Base-by-base conservation (phyloP, 2,797 vertebrate species). In the Ctenochaetus hawaiiensis region DNA sequence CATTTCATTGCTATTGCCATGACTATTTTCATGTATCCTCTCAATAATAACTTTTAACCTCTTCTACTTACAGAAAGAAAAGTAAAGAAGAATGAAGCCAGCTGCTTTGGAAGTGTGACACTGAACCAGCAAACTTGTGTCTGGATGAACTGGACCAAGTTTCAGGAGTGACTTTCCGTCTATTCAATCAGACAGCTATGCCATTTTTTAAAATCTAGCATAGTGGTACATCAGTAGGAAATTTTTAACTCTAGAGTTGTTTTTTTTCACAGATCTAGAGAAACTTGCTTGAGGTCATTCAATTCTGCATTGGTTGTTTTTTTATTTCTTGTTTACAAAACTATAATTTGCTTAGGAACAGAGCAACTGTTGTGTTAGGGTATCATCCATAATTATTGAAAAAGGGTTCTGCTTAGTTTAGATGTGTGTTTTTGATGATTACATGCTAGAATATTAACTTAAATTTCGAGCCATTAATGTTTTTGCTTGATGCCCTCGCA, bases 11-110 rank as follows among this genome's bases (percentile, higher is more conserved):
- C 10, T 39, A 39, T 39, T 39, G 39, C 1, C 6, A 47, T 13
- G 47, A 23, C 2, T 76, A 37, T 23, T 72, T 37, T 2, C 7
- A 3, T 4, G 13, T 30, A 8, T 74, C 26, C 4, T 48, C 14
- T 73, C 1, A 47, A 8, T 75, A 30, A 1, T n/a, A 20, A 37
- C 18, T 26, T 2, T 71, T 3, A 3, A 8, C 18, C 34, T 67
- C 12, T 43, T 48, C 49, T 26, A 37, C 47, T 84, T 59, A 43
- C 70, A 95, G 93, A 93, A 94, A 69, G 3, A 86, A 13, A 91
- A 93, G 2, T 95, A 79, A 92, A 82, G 73, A 43, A 12, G 76
- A 59, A 57, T 3, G 43, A 70, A 34, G 43, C 52, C 26, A 0
- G 1, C 45, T 23, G 60, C 47, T 23, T 20, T 48, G 22, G 4